Percentiles rank a stretch among this genome's conserved stretches.
Evolutionary conservation across 2,888 invertebrate genomes (phyloP).

Genomic region (Polymixis flavicincta): DNA sequence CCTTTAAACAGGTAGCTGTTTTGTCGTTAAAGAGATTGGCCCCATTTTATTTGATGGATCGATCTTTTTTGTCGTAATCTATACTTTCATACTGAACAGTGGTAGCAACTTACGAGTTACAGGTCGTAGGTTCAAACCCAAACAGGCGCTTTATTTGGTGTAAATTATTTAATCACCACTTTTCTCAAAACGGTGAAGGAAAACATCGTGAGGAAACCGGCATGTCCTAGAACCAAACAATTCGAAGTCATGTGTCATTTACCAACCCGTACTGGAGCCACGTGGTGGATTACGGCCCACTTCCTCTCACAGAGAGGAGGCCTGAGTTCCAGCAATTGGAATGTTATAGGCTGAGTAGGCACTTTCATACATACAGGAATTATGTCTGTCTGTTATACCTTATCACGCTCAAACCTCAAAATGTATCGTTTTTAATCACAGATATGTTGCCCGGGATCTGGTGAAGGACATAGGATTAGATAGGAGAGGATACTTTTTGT

Average conservation of each 20-base stretch:
- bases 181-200: too few species aligned
- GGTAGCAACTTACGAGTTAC: too few species aligned
- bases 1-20: conserved; percentile 17
- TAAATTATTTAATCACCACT: too few species aligned
- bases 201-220: too few species aligned
- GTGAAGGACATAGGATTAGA: too few species aligned
- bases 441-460: not conserved
- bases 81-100: not conserved
- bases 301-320: not conserved
- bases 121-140: too few species aligned
- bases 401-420: not conserved
- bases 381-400: not conserved
- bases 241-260: not conserved
- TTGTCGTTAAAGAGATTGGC: not conserved
- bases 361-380: not conserved
- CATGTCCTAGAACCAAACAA: not conserved
- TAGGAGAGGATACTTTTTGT: not conserved
- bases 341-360: too few species aligned
- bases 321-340: not conserved
- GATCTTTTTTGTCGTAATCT: not conserved
- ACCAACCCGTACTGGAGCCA: not conserved
- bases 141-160: too few species aligned
- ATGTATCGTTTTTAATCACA: not conserved
- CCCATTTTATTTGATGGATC: not conserved
- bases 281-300: not conserved